Evolutionary conservation across 2,113 vertebrate genomes (phyloP), one percentile per base, ranked within the genome.

Genomic region (Xerus inauris): DNA sequence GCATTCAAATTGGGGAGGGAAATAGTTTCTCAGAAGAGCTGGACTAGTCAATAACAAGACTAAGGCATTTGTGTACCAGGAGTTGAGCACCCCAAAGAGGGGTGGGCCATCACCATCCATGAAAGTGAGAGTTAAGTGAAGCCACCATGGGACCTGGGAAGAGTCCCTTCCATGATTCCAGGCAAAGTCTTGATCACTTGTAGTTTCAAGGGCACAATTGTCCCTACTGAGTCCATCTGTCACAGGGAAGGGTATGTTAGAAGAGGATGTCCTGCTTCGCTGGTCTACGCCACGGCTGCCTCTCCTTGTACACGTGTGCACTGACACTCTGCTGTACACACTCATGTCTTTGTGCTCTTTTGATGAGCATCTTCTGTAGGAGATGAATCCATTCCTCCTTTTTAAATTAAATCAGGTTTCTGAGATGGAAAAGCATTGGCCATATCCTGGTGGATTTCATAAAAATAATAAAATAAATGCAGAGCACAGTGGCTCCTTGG

Each of bases 371-470:
- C 42, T 59, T 82, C 47, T 75, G 10, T 22, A 40, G 91, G 51
- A 95, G 81, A 92, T 32, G 35, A 26, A 67, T 45, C 26, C 62
- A 3, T 67, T 75, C 38, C 81, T 79, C 38, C 13, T 71, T 24
- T 73, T 89, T 8, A 49, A 83, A 84, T 72, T 75, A 87, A 57
- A 80, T 81, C 54, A 73, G 45, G 38, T 75, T 67, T 96, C 72
- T 90, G 75, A 92, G 32, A 51, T 84, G 49, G 57, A 69, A 87
- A 76, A 51, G 17, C 32, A 20, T 4, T 71, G 81, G 10, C 10
- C 35, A 32, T 71, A 73, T 85, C 6, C 47, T 54, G 51, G 32
- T 32, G 10, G 16, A 73, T 72, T 91, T 93, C 40, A 91, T 28
- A 91, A 51, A 93, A 89, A 67, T 65, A 64, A 81, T 65, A 92